Base-by-base conservation (phyloP, 2,888 invertebrate genomes). In the Ametastegia equiseti region DNA sequence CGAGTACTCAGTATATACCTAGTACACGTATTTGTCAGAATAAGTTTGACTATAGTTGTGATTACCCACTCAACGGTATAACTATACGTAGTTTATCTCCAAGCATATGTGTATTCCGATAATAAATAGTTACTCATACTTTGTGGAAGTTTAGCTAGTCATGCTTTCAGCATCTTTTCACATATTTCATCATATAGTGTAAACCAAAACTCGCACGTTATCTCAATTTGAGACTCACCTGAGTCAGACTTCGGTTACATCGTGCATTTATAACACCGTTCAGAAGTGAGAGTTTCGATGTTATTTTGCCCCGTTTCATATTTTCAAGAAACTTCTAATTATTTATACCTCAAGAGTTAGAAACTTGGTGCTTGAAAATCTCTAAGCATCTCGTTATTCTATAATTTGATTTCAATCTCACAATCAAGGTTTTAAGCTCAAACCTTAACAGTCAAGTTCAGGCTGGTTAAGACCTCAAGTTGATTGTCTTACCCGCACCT, bases 11-110 rank as follows among this genome's bases (percentile, higher is more conserved):
- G 19, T 23, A 65, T 33, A n/a, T n/a, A n/a, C n/a, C n/a, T n/a
- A n/a, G n/a, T n/a, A n/a, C n/a, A n/a, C n/a, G n/a, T n/a, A n/a
- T n/a, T n/a, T n/a, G n/a, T 65, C 36, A 9, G 33, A 27, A 65
- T n/a, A 30, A 33, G 33, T 65, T 36, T 33, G 63, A 65, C 63
- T n/a, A n/a, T n/a, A 9, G 63, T 65, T 65, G n/a, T 65, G 33
- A n/a, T 36, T 65, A 33, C 63, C 63, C n/a, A n/a, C n/a, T n/a
- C n/a, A 65, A 54, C 54, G 63, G 7, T 30, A 36, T 3, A 65
- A 33, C 63, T 65, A 65, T n/a, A 23, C n/a, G 13, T 65, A 36
- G n/a, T 65, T 65, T 33, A 65, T 65, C 63, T 36, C 7, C 1
- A 65, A 65, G 33, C n/a, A n/a, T n/a, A 33, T n/a, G 30, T 30